These are phyloP conservation scores for Syritta pipiens DNA, from an alignment of 2,888 invertebrate genomes.

Conservation along the genomic window DNA sequence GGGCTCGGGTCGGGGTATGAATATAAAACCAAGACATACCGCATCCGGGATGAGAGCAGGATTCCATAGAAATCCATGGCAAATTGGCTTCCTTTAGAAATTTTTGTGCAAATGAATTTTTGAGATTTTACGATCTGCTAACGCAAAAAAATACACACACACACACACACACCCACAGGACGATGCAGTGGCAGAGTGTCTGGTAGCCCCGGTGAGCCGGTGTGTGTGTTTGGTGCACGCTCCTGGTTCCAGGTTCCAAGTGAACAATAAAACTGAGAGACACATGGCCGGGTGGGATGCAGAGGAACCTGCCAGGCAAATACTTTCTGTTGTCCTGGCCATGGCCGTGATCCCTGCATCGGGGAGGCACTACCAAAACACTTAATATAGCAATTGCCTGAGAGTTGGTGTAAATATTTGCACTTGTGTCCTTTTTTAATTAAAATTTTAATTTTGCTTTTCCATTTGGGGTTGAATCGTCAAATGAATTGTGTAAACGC, in stretches of 20 bases:
- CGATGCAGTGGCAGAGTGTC: too few species aligned
- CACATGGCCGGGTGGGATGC: neutral
- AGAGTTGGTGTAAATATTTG: slow-evolving; percentile 69
- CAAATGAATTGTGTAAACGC: slow-evolving; percentile 69
- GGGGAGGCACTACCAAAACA: slow-evolving; percentile 55
- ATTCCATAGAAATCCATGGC: slow-evolving; percentile 63
- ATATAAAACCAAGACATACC: slow-evolving; percentile 57
- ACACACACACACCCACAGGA: slow-evolving; percentile 33
- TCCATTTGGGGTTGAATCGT: slow-evolving; percentile 67
- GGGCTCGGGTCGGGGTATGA: too few species aligned
- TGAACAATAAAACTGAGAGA: slow-evolving; percentile 47
- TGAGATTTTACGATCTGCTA: slow-evolving; percentile 67
- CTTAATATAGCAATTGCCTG: slow-evolving; percentile 68
- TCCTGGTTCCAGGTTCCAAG: slow-evolving; percentile 19
- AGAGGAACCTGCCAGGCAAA: too few species aligned
- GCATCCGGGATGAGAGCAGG: slow-evolving; percentile 48
- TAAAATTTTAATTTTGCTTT: slow-evolving; percentile 69
- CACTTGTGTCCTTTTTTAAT: slow-evolving; percentile 69
- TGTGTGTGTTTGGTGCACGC: too few species aligned
- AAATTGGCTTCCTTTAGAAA: slow-evolving; percentile 69
- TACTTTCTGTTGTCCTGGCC: too few species aligned
- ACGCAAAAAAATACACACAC: slow-evolving; percentile 48
- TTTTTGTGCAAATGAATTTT: slow-evolving; percentile 68
- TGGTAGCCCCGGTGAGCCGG: too few species aligned
- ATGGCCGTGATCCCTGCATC: neutral